phyloP scores from a whole-genome alignment of 2,797 vertebrate genomes.

The Leptodactylus fallax region DNA sequence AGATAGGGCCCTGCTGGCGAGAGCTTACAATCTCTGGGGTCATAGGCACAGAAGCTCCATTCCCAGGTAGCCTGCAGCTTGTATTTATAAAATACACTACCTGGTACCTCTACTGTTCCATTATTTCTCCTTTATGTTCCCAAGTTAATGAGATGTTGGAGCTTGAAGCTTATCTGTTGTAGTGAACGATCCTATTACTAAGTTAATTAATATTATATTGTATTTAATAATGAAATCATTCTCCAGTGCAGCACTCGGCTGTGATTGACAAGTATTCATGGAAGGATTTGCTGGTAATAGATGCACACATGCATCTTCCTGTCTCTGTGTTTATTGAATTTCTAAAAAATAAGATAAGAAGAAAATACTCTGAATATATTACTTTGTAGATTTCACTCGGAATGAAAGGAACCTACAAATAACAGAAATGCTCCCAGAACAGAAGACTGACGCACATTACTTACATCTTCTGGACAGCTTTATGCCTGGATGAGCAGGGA shows the following conservation, averaged over 20 bases:
- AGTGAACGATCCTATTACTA: constrained; percentile 2
- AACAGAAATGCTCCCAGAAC: constrained; percentile 1
- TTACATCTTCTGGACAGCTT: constrained; percentile 30
- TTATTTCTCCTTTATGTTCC: neutral
- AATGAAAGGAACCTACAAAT: neutral
- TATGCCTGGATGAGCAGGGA: constrained; percentile 18
- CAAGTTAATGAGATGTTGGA: neutral
- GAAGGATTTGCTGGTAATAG: neutral
- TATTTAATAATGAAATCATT: constrained; percentile 19
- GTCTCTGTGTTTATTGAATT: neutral
- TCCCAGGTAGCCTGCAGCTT: neutral
- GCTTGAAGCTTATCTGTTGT: neutral
- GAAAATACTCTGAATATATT: neutral
- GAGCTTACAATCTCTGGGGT: neutral
- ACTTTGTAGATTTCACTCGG: neutral
- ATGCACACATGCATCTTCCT: neutral
- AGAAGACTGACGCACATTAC: constrained; percentile 13
- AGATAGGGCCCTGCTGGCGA: too few relatives aligned
- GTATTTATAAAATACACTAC: neutral
- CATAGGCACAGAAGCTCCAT: neutral
- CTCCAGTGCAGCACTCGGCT: neutral
- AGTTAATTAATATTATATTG: constrained; percentile 25
- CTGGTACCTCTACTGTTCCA: neutral
- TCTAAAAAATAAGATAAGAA: neutral
- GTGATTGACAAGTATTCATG: constrained; percentile 9